Evolutionary conservation across 2,113 vertebrate genomes (phyloP), one percentile per base, ranked within the genome.

Genomic region (Xenus cinereus): DNA sequence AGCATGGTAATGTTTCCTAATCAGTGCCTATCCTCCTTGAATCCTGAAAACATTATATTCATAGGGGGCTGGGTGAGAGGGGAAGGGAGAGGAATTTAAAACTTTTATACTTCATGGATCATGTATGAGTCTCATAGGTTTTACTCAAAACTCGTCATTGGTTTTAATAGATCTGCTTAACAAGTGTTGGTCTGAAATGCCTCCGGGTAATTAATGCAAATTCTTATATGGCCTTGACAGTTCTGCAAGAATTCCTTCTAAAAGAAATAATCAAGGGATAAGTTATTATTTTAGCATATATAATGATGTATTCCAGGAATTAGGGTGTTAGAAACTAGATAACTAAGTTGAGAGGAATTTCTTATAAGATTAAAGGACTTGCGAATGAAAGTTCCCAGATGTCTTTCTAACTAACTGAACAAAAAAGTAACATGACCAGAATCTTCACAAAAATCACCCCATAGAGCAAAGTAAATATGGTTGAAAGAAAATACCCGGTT

Each of bases 171-270:
- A 77, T 84, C 72, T 94, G 18, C 84, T 90, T 95, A 91, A 77
- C 67, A 92, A 92, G 57, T 69, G 84, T 84, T 89, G 84, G 83
- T 91, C 90, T 96, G 90, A 91, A 90, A 92, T 82, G 92, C 80
- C 60, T 91, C 30, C 12, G 95, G 76, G 80, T 94, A 96, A 93
- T 95, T 93, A 90, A 72, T 92, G 73, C 56, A 86, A 90, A 84
- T 97, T 93, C 43, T 72, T 94, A 93, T 64, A 68, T 62, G 86
- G 83, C 79, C 80, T 84, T 96, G 96, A 94, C 92, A 84, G 78
- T 78, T 89, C 37, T 89, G 51, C 53, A 93, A 75, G 85, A 87
- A 84, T 82, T 89, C 75, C 56, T 89, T 92, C 79, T 93, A 59
- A 92, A 91, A 84, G 76, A 86, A 92, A 93, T 90, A 94, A 90